Percentiles rank a stretch among this genome's conserved stretches.
Conservation (phyloP, 2,888 invertebrate genomes). For the Acronicta alni region DNA sequence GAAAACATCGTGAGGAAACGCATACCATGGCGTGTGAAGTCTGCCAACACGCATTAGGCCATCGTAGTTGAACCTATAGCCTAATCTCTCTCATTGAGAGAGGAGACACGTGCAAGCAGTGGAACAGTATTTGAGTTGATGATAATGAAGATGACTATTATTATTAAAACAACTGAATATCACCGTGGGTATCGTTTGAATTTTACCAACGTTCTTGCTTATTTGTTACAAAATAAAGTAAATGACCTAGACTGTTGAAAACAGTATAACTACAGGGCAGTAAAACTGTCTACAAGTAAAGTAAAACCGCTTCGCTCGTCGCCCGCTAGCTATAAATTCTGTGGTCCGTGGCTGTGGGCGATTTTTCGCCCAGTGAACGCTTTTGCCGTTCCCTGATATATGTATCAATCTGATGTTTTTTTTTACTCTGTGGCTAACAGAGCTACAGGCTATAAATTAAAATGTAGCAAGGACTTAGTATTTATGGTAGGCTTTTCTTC, state of each 20-base stretch:
- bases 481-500: constrained; percentile 8
- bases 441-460: constrained; percentile 28
- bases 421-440: constrained; percentile 32
- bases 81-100: too few species aligned
- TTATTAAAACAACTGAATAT: too few species aligned
- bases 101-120: too few species aligned
- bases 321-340: constrained; percentile 38
- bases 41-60: too few species aligned
- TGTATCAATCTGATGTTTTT: constrained; percentile 43
- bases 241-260: constrained; percentile 14
- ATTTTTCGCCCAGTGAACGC: constrained; percentile 21
- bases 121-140: too few species aligned
- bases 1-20: too few species aligned
- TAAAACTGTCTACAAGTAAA: constrained; percentile 34
- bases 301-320: constrained; percentile 22
- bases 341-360: constrained; percentile 11
- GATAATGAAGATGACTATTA: too few species aligned
- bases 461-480: constrained; percentile 10
- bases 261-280: constrained; percentile 24
- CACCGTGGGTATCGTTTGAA: neutral
- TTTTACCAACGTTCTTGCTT: neutral
- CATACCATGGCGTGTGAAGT: too few species aligned
- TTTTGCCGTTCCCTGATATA: constrained; percentile 15
- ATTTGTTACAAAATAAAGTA: constrained; percentile 1
- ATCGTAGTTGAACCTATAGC: too few species aligned